Evolutionary conservation across 2,797 vertebrate species (phyloP), one percentile per base, ranked within the genome.

Genomic region (Sebastes minor): DNA sequence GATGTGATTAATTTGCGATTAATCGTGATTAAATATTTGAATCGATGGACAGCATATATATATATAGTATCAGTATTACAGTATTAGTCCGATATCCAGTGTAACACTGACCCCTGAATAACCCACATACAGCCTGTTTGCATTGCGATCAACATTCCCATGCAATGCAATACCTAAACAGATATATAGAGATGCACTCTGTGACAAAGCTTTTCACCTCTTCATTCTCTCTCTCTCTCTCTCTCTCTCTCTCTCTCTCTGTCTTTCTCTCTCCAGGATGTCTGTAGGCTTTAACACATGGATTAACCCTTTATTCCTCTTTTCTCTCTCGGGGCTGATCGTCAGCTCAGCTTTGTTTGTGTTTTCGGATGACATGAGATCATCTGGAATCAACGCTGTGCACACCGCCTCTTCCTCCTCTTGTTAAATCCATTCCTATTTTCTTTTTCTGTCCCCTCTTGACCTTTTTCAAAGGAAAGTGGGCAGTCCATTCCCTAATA

Each of bases 241-340:
- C n/a, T 22, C 67, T 55, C 8, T 71, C 8, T 55, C 8, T 71
- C 8, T 38, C 12, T 35, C 35, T 12, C 11, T 35, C 33, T 38
- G 2, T 38, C 35, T 38, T 16, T 22, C 68, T 56, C 84, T 62
- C 80, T 53, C 20, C 80, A 72, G 86, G 88, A 74, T 46, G 49
- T 81, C 69, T 84, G 71, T 65, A 80, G 87, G 87, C 84, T 86
- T 86, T 82, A 84, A 88, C 80, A 81, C 82, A 72, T 78, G 89
- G 88, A 90, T 91, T 90, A 92, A 90, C 85, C 78, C 86, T 88
- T 88, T 85, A 71, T 86, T 80, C 71, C 42, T 38, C 55, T 30
- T 30, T 30, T 78, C 60, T 78, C 76, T 70, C 60, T 5, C 8
- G 63, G 71, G 42, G 20, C 66, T 83, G 75, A 88, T 84, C 63